phyloP scores from a whole-genome alignment of 1,140 invertebrate species.

The Bombyx mandarina region DNA sequence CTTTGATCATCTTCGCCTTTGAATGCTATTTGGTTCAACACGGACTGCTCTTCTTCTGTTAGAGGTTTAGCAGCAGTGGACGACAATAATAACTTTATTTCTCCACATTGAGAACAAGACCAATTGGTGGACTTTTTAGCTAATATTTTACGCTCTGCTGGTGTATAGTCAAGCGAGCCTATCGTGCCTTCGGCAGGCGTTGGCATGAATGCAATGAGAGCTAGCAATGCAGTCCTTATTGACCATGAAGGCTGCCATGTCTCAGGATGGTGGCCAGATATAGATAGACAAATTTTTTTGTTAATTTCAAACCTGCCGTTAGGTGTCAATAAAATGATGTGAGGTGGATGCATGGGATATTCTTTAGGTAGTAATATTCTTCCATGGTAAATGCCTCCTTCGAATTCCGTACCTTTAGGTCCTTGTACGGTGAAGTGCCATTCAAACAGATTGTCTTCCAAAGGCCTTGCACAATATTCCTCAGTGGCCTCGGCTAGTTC shows the following conservation, averaged over 20 bases:
- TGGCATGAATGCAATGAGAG: constrained; percentile 96
- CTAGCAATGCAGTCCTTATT: constrained; percentile 92
- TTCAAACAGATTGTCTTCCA: constrained; percentile 97
- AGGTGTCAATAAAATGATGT: constrained; percentile 93
- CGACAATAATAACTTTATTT: constrained; percentile 65
- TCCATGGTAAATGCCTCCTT: constrained; percentile 92
- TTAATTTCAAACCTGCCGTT: constrained; percentile 96
- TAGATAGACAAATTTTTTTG: constrained; percentile 96
- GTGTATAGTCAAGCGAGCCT: constrained; percentile 89
- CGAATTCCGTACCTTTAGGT: constrained; percentile 89
- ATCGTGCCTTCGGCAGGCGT: constrained; percentile 90
- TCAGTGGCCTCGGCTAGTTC: constrained; percentile 90
- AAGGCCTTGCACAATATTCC: constrained; percentile 90
- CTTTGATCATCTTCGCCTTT: constrained; percentile 60
- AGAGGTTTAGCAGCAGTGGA: constrained; percentile 55
- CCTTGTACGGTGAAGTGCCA: constrained; percentile 98
- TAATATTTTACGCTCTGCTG: constrained; percentile 85
- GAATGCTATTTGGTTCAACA: constrained; percentile 60
- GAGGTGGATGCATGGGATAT: constrained; percentile 98
- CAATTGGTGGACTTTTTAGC: constrained; percentile 80
- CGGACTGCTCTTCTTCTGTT: constrained; percentile 68
- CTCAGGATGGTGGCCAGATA: constrained; percentile 97
- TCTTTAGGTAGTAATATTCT: constrained; percentile 91
- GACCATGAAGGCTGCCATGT: constrained; percentile 98
- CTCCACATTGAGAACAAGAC: constrained; percentile 75